Percentiles rank a stretch among this genome's conserved stretches.
Evolutionary conservation across 2,113 vertebrate species (phyloP).

Genomic region (Hippotragus niger): DNA sequence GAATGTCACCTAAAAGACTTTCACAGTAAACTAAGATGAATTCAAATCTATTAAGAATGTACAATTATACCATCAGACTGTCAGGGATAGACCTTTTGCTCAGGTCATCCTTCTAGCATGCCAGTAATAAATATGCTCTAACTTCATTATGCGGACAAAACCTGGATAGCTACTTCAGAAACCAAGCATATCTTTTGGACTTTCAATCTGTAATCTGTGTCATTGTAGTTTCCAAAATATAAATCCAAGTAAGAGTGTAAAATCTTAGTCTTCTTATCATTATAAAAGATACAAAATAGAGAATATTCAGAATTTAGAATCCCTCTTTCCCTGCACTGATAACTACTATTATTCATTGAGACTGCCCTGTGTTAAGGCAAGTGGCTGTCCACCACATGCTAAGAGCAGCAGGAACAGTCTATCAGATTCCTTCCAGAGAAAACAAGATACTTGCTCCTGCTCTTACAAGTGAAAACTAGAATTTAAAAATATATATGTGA

Average conservation of each 20-base stretch:
- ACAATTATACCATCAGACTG: neutral
- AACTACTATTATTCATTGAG: neutral
- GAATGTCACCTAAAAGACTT: conserved; percentile 5
- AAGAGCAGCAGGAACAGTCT: neutral
- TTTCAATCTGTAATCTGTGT: neutral
- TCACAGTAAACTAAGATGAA: neutral
- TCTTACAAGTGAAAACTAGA: neutral
- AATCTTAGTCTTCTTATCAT: neutral
- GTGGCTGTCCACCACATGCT: neutral
- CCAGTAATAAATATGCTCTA: neutral
- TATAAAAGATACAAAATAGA: conserved; percentile 10
- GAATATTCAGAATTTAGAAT: neutral
- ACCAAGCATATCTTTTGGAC: neutral
- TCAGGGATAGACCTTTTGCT: neutral
- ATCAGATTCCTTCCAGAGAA: neutral
- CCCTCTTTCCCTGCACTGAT: neutral
- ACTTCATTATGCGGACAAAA: conserved; percentile 25
- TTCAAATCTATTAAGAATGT: conserved; percentile 28
- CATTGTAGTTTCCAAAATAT: conserved; percentile 21
- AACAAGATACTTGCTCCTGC: neutral
- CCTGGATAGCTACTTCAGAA: conserved; percentile 17
- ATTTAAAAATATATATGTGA: neutral
- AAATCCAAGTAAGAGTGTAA: neutral
- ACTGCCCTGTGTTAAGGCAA: neutral
- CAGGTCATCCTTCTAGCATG: neutral